Percentiles rank a stretch among this genome's conserved stretches.
Conservation (phyloP, 2,797 vertebrate species). For the Sparus aurata region DNA sequence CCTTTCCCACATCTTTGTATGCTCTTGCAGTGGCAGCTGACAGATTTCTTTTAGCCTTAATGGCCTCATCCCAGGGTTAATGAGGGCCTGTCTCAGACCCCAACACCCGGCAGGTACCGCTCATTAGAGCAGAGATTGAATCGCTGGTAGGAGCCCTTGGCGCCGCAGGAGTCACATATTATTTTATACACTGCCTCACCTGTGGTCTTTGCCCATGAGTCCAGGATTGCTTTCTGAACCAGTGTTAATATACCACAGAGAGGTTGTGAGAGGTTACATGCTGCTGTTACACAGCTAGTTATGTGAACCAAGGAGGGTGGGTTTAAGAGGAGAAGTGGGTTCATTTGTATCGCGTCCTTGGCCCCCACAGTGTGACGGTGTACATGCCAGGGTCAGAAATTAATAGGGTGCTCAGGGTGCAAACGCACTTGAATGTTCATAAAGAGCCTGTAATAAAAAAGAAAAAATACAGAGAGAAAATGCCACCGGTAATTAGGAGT, state of each 20-base stretch:
- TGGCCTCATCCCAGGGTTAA: slow-evolving; percentile 76
- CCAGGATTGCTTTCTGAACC: slow-evolving; percentile 38
- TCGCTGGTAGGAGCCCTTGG: slow-evolving; percentile 43
- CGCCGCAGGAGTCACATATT: slow-evolving; percentile 69
- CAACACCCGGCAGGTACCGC: slow-evolving; percentile 69
- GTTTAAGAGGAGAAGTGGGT: slow-evolving; percentile 31
- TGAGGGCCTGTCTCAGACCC: slow-evolving; percentile 75
- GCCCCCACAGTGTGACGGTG: slow-evolving; percentile 30
- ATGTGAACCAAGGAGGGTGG: slow-evolving; percentile 33
- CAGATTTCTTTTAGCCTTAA: slow-evolving; percentile 68
- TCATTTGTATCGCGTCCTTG: slow-evolving; percentile 47
- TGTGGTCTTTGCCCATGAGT: slow-evolving; percentile 50
- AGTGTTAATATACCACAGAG: slow-evolving; percentile 58
- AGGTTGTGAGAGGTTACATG: slow-evolving; percentile 59
- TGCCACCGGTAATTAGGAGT: slow-evolving; percentile 20
- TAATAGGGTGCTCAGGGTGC: slow-evolving; percentile 45
- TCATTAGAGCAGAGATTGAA: slow-evolving; percentile 77
- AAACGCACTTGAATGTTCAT: slow-evolving; percentile 44
- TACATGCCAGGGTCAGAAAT: slow-evolving; percentile 42
- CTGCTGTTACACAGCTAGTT: slow-evolving; percentile 53
- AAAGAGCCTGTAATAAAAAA: slow-evolving; percentile 37
- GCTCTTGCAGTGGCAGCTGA: slow-evolving; percentile 59
- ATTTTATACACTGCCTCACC: slow-evolving; percentile 65
- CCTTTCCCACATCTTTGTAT: slow-evolving; percentile 57
- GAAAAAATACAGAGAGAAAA: slow-evolving; percentile 33